Evolutionary conservation across 37 sponge, comb jelly and placozoan genomes (phyloP).

Genomic region (Crambe crambe): DNA sequence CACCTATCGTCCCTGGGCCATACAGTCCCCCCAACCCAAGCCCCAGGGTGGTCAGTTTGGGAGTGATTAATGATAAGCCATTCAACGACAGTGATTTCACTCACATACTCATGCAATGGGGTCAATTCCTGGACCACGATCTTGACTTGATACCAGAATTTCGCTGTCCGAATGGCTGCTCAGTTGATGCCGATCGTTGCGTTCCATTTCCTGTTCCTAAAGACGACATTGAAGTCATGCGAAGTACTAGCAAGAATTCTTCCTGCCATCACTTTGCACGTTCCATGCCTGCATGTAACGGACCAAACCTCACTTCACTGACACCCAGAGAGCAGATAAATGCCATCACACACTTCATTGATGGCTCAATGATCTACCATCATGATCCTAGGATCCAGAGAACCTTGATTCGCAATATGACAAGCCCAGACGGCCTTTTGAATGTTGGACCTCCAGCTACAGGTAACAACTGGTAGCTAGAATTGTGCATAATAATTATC

Average conservation of each 20-base stretch:
- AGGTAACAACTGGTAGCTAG: too few species aligned
- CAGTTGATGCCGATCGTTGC: slow-evolving; percentile 2
- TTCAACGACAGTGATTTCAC: slow-evolving; percentile 5
- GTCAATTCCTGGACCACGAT: slow-evolving; percentile 81
- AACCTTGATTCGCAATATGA: too few species aligned
- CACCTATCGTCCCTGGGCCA: not conserved
- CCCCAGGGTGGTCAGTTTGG: slow-evolving; percentile 58
- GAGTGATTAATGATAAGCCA: slow-evolving; percentile 29
- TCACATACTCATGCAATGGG: slow-evolving; percentile 84
- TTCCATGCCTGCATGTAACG: slow-evolving; percentile 9
- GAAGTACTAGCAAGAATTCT: slow-evolving; percentile 6
- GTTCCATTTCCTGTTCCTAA: slow-evolving; percentile 35
- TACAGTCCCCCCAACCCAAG: slow-evolving; percentile 63
- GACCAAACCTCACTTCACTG: not conserved
- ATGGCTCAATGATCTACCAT: not conserved
- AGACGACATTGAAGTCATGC: slow-evolving; percentile 32
- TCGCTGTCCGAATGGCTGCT: not conserved
- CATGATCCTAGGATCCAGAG: too few species aligned
- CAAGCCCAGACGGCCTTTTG: too few species aligned
- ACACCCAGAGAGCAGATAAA: slow-evolving; percentile 59
- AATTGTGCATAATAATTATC: too few species aligned
- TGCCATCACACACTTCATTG: not conserved
- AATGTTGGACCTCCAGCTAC: too few species aligned
- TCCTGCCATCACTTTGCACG: slow-evolving; percentile 23
- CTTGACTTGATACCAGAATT: slow-evolving; percentile 55